Conservation (phyloP, 2,797 vertebrate species). For the Falco naumanni region DNA sequence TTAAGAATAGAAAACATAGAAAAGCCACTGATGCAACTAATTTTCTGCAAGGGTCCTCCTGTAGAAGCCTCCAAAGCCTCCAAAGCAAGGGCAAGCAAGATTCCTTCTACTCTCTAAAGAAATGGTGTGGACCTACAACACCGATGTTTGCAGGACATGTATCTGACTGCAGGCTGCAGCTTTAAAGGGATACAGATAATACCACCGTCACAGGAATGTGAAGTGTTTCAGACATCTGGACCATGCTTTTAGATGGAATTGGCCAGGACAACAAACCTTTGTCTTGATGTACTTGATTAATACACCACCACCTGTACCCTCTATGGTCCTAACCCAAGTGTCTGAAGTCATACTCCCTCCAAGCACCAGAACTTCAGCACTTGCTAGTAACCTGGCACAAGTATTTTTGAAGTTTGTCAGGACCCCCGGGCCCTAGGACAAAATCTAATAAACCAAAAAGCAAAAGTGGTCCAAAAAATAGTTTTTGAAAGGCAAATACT, state of each 20-base stretch:
- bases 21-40: background rate
- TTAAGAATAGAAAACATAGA: background rate
- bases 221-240: background rate
- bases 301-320: background rate
- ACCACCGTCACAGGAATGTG: background rate
- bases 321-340: accelerated
- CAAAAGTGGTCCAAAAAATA: background rate
- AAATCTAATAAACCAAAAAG: background rate
- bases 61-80: background rate
- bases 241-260: background rate
- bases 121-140: background rate
- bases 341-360: background rate
- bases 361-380: background rate
- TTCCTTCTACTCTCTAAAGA: background rate
- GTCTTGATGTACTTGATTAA: background rate
- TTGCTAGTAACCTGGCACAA: background rate
- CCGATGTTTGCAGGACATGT: accelerated
- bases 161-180: background rate
- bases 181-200: background rate
- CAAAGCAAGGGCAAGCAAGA: accelerated
- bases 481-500: background rate
- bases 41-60: background rate
- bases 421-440: background rate
- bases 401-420: background rate
- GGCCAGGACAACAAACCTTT: background rate